These are phyloP conservation scores for Acleris emargana DNA, from an alignment of 2,888 invertebrate genomes.

Conservation along the genomic window DNA sequence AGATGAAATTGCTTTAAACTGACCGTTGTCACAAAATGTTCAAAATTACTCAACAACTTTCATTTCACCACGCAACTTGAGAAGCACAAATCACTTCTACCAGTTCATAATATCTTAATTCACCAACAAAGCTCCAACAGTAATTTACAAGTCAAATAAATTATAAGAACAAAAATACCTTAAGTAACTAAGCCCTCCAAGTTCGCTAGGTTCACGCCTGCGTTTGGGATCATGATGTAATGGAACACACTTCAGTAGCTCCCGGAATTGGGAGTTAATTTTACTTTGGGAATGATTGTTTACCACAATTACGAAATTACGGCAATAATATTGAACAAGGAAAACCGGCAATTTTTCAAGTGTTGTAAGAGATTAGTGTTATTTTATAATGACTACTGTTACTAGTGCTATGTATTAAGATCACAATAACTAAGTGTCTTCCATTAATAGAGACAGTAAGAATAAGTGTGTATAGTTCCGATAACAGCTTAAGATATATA, in stretches of 20 bases:
- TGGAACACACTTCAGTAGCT: neutral
- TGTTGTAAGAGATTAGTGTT: too few relatives aligned
- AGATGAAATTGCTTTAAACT: too few relatives aligned
- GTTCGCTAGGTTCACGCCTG: neutral
- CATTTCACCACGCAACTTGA: too few relatives aligned
- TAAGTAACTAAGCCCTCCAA: neutral
- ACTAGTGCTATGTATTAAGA: too few relatives aligned
- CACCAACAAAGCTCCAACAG: neutral
- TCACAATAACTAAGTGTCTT: too few relatives aligned
- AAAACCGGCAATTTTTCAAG: neutral
- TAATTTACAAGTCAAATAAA: neutral
- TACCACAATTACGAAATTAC: constrained; percentile 11
- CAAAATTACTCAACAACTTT: neutral
- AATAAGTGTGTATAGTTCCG: too few relatives aligned
- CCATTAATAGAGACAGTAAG: too few relatives aligned
- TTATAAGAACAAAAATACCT: constrained; percentile 1
- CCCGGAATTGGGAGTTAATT: constrained; percentile 4
- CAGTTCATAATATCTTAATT: neutral
- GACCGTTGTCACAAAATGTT: neutral
- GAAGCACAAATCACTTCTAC: neutral
- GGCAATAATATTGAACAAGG: neutral
- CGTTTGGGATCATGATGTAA: constrained; percentile 9
- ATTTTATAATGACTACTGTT: too few relatives aligned
- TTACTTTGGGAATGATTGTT: constrained; percentile 15
- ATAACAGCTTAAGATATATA: too few relatives aligned